These are phyloP conservation scores for Plagiodera versicolora DNA, from an alignment of 2,888 invertebrate genomes.

Conservation along the genomic window DNA sequence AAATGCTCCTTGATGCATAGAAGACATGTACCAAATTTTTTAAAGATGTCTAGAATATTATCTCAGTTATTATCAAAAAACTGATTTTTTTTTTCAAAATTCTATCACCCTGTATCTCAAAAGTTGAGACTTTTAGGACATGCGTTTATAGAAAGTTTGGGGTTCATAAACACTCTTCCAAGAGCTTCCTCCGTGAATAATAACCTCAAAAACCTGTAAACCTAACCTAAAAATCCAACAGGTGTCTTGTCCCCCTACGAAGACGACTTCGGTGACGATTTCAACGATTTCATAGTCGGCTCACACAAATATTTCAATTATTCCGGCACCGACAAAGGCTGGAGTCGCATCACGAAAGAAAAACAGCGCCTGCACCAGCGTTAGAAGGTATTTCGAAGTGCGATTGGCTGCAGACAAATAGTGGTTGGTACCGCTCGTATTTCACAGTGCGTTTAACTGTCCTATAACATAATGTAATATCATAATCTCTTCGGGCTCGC, in stretches of 20 bases:
- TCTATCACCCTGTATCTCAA: too few species aligned
- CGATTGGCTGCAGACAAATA: slow-evolving; percentile 41
- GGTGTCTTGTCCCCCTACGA: neutral
- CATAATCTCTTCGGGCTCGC: slow-evolving; percentile 46
- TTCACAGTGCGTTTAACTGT: slow-evolving; percentile 54
- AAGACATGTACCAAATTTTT: too few species aligned
- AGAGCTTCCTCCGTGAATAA: too few species aligned
- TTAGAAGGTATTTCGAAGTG: slow-evolving; percentile 14
- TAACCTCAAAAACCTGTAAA: too few species aligned
- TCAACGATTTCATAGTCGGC: neutral
- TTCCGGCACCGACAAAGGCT: neutral
- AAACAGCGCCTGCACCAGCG: neutral
- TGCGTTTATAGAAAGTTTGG: too few species aligned
- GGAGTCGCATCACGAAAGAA: neutral
- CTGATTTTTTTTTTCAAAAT: too few species aligned
- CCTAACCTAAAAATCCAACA: too few species aligned
- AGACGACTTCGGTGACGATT: neutral
- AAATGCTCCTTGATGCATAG: too few species aligned
- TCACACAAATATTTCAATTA: slow-evolving; percentile 4
- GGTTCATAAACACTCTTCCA: too few species aligned
- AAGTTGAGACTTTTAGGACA: too few species aligned
- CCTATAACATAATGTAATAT: slow-evolving; percentile 55
- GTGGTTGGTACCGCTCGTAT: slow-evolving; percentile 49
- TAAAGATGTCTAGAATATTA: too few species aligned
- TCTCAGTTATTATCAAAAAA: too few species aligned